phyloP scores from a whole-genome alignment of 2,888 invertebrate genomes.

The Vannuccia rotundouncinata region DNA sequence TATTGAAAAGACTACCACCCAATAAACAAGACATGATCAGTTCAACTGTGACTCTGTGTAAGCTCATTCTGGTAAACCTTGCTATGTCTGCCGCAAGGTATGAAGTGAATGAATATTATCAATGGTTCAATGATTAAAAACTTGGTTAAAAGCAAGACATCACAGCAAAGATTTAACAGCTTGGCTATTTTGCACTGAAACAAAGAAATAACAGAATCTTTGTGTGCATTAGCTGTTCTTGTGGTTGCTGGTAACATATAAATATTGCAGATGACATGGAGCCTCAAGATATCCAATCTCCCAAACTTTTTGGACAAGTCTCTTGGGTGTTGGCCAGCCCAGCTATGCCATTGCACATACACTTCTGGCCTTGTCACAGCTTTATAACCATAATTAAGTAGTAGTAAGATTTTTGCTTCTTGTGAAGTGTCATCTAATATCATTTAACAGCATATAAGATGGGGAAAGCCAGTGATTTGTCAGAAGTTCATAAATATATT shows the following conservation, averaged over 20 bases:
- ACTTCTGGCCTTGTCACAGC: not conserved
- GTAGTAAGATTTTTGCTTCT: slow-evolving; percentile 13
- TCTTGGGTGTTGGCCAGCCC: slow-evolving; percentile 21
- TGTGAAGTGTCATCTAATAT: slow-evolving; percentile 21
- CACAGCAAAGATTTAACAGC: slow-evolving; percentile 19
- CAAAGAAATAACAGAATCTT: slow-evolving; percentile 23
- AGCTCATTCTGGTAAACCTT: slow-evolving; percentile 9
- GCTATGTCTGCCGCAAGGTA: slow-evolving; percentile 12
- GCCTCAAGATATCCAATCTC: not conserved
- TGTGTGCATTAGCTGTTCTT: slow-evolving; percentile 6
- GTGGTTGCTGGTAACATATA: slow-evolving; percentile 20
- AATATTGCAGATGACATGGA: no score
- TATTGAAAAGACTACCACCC: slow-evolving; percentile 19
- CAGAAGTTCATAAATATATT: not conserved
- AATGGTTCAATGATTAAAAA: slow-evolving; percentile 14
- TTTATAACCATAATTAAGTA: not conserved
- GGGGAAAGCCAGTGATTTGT: slow-evolving; percentile 8
- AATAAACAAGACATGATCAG: slow-evolving; percentile 6
- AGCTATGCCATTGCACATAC: slow-evolving; percentile 7
- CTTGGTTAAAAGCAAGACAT: slow-evolving; percentile 17
- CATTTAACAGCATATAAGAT: not conserved
- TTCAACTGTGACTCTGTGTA: slow-evolving; percentile 15
- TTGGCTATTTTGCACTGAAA: slow-evolving; percentile 19
- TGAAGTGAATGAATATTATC: slow-evolving; percentile 6
- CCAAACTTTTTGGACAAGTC: slow-evolving; percentile 1